A percentile compares a stretch with the other conserved stretches of the same genome.
phyloP scores from a whole-genome alignment of 1,140 invertebrate genomes.

The Trissolcus basalis region DNA sequence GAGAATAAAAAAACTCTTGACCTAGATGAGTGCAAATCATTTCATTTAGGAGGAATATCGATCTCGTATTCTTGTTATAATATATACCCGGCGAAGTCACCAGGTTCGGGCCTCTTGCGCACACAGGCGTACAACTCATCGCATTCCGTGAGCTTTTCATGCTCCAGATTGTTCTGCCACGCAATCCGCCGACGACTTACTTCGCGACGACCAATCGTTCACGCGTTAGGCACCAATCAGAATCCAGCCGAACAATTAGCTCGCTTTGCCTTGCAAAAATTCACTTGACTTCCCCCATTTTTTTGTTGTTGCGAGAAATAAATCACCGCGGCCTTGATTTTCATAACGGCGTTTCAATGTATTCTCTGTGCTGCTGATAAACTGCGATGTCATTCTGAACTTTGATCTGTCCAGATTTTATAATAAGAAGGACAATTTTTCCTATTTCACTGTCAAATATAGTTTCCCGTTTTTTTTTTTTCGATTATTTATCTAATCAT shows the following conservation, averaged over 20 bases:
- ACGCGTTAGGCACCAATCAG: too few relatives aligned
- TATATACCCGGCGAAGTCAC: constrained; percentile 1
- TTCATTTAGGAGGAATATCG: constrained; percentile 41
- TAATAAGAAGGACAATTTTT: too few relatives aligned
- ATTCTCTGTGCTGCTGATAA: constrained; percentile 3
- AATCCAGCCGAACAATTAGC: neutral
- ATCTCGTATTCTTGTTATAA: constrained; percentile 34
- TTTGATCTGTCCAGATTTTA: neutral
- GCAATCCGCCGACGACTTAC: too few relatives aligned
- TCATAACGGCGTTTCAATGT: constrained; percentile 29
- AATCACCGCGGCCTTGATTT: constrained; percentile 21
- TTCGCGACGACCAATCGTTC: too few relatives aligned
- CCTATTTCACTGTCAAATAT: too few relatives aligned
- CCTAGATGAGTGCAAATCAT: constrained; percentile 30
- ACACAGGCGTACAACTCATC: neutral
- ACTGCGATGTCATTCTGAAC: constrained; percentile 18
- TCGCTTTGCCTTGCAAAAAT: neutral
- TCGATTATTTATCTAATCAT: too few relatives aligned
- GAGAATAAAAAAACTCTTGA: too few relatives aligned
- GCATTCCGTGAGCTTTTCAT: too few relatives aligned
- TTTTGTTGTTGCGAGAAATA: constrained; percentile 6
- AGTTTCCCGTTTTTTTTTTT: too few relatives aligned
- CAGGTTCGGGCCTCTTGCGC: neutral
- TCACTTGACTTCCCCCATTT: neutral
- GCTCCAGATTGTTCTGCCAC: too few relatives aligned